Base-by-base conservation (phyloP, 2,888 invertebrate genomes). In the Perizoma flavofasciatum region DNA sequence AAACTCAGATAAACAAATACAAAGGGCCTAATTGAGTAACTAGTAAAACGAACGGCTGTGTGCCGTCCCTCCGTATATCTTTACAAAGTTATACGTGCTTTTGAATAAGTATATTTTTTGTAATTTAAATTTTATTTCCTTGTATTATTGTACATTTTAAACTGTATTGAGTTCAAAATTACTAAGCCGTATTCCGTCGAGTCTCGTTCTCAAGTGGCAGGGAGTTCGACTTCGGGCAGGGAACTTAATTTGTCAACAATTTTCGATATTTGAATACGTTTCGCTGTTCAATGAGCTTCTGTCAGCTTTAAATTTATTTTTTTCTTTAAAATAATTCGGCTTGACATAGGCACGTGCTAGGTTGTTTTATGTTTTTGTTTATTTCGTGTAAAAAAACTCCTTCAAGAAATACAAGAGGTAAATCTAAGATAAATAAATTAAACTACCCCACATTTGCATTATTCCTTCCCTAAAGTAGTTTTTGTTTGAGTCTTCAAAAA, bases 11-110 rank as follows among this genome's bases (percentile, higher is more conserved):
- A 92, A 92, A 92, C 91, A 92, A 91, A 92, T 88, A 92, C 92
- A 92, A 92, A 92, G 91, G 90, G 90, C 90, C 92, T 92, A 92
- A 92, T 92, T 92, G 92, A 92, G 92, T 92, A 92, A 92, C 90
- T 91, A 92, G 92, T 90, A 90, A 89, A 92, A 88, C 88, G 90
- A 88, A 88, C 89, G 86, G 85, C 85, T 86, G 83, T 81, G 85
- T 84, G 78, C 83, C 86, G 87, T 89, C 90, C 90, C 90, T 90
- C 83, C 84, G 82, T 77, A 71, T 79, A 77, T 72, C 79, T 72
- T 72, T 67, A 75, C 89, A 71, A 81, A 59, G 59, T 74, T 81
- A 70, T 32, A 11, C 34, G 40, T 70, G 57, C 71, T 43, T 47
- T 52, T 66, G 39, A 61, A 69, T 44, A 71, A 47, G 2, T 5